A percentile compares a stretch with the other conserved stretches of the same genome.
Conservation (phyloP, 1,140 invertebrate species). For the Planococcus citri region DNA sequence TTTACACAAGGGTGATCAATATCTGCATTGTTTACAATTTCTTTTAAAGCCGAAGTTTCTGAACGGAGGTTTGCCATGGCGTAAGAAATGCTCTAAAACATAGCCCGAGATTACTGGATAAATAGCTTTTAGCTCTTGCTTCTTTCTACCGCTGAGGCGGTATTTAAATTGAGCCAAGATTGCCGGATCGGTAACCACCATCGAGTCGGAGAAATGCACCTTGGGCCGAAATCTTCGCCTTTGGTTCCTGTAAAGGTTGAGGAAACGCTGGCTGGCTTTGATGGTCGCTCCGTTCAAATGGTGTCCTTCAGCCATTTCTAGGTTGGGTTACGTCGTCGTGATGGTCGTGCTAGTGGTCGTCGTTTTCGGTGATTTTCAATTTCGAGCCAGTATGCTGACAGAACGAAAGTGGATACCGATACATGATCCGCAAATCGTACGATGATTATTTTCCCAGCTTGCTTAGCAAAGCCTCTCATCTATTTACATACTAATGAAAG, state of each 20-base stretch:
- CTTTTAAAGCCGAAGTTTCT: not conserved
- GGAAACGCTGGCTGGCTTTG: too few relatives aligned
- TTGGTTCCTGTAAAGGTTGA: not conserved
- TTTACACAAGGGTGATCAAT: not conserved
- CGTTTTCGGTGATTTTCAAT: too few relatives aligned
- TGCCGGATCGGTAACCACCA: not conserved
- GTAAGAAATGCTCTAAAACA: not conserved
- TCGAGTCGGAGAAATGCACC: not conserved
- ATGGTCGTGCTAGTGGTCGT: too few relatives aligned
- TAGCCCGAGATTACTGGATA: not conserved
- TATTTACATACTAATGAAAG: too few relatives aligned
- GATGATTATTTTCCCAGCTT: too few relatives aligned
- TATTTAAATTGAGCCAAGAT: slow-evolving; percentile 5
- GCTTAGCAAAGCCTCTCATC: too few relatives aligned
- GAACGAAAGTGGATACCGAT: too few relatives aligned
- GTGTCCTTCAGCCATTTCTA: too few relatives aligned
- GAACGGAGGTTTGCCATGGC: slow-evolving; percentile 3
- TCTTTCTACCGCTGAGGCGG: not conserved
- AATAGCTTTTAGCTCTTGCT: not conserved
- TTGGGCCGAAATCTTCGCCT: not conserved
- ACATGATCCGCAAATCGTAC: too few relatives aligned
- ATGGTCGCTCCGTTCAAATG: too few relatives aligned
- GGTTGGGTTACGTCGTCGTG: too few relatives aligned
- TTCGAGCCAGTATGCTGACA: too few relatives aligned
- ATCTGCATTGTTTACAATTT: not conserved